These are phyloP conservation scores for Corythaeola cristata DNA, from an alignment of 2,113 vertebrate genomes.

Conservation along the genomic window DNA sequence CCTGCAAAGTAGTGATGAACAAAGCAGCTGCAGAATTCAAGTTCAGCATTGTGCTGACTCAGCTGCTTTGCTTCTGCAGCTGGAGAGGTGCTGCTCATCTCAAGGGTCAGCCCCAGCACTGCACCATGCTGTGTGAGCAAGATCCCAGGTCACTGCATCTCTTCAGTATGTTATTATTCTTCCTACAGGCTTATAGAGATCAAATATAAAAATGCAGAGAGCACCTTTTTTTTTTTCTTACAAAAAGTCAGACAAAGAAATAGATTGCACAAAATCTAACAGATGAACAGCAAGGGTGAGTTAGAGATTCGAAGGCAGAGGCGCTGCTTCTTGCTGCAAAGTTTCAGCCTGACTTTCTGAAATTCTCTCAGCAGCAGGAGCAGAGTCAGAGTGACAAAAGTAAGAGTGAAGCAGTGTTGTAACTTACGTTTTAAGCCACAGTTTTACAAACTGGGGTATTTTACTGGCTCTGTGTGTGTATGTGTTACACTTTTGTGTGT, in stretches of 20 bases:
- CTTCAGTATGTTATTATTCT: background rate
- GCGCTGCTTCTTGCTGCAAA: background rate
- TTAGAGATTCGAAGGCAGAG: background rate
- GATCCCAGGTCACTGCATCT: background rate
- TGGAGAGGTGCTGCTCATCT: background rate
- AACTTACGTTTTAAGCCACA: background rate
- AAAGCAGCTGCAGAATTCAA: background rate
- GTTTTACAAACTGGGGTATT: background rate
- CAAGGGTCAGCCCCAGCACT: background rate
- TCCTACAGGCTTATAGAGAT: background rate
- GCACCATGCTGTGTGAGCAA: background rate
- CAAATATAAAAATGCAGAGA: background rate
- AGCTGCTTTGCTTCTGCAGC: background rate
- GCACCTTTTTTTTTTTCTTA: background rate
- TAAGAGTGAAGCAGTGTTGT: background rate
- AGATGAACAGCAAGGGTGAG: rapidly evolving
- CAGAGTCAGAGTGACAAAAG: background rate
- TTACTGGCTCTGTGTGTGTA: background rate
- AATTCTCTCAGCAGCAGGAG: background rate
- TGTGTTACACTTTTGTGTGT: background rate
- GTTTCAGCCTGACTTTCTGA: background rate
- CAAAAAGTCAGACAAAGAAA: background rate
- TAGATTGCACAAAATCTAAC: background rate
- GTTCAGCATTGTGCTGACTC: background rate
- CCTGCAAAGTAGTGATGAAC: background rate